These are phyloP conservation scores for Aphelocoma coerulescens DNA, from an alignment of 2,113 vertebrate genomes.

Conservation along the genomic window DNA sequence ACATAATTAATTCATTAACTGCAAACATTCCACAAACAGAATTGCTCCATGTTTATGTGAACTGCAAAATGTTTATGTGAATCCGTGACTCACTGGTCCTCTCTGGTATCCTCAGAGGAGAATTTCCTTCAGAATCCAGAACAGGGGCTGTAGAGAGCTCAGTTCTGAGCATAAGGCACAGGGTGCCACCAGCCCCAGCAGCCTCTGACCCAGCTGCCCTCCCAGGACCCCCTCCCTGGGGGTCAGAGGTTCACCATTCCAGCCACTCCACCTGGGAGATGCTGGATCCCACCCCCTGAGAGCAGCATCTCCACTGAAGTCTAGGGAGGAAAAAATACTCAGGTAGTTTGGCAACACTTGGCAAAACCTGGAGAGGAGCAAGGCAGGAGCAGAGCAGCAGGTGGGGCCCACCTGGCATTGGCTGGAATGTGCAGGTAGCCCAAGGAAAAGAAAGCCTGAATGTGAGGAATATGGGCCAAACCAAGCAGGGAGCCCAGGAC, in stretches of 20 bases:
- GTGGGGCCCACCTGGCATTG: neutral
- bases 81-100: neutral
- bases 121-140: neutral
- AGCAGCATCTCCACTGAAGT: neutral
- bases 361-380: neutral
- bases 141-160: neutral
- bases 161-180: neutral
- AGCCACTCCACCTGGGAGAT: neutral
- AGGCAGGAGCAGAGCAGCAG: neutral
- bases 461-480: neutral
- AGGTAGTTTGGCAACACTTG: neutral
- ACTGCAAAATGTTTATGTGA: neutral
- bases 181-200: neutral
- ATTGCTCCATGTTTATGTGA: neutral
- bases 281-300: neutral
- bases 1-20: constrained; percentile 30
- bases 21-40: neutral
- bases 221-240: neutral
- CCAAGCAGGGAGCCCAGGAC: neutral
- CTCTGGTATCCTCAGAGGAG: neutral
- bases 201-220: neutral
- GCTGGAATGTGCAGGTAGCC: neutral
- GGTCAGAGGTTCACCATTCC: neutral
- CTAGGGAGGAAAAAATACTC: neutral
- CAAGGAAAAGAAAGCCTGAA: neutral